Conservation (phyloP, 2,113 vertebrate species). For the Elgaria multicarinata region DNA sequence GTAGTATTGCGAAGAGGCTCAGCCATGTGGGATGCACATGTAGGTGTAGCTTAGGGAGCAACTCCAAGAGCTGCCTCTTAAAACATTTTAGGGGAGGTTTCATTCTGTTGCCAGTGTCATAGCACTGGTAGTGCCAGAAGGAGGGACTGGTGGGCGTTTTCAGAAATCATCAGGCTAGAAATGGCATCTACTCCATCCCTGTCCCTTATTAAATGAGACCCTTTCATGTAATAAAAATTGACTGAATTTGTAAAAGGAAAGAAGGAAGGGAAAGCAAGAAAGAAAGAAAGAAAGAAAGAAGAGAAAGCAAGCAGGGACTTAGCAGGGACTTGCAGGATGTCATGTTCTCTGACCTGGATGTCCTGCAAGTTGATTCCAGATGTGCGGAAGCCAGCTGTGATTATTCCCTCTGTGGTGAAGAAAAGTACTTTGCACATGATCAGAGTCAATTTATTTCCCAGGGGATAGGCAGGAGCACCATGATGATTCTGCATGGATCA, state of each 20-base stretch:
- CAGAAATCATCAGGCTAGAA: too few species aligned
- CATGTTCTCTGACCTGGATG: neutral
- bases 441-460: neutral
- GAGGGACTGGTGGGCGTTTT: neutral
- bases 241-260: neutral
- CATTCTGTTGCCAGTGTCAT: rapidly evolving
- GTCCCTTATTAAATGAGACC: neutral
- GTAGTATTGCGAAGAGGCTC: neutral
- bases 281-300: neutral
- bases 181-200: neutral
- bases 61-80: slow-evolving; percentile 2
- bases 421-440: neutral
- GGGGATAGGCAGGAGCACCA: too few species aligned
- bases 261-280: neutral
- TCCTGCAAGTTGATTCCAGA: neutral
- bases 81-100: neutral
- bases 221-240: neutral
- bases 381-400: neutral
- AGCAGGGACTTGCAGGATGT: neutral
- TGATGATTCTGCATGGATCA: too few species aligned
- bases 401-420: neutral
- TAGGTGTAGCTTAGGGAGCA: rapidly evolving
- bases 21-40: slow-evolving; percentile 53
- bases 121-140: neutral
- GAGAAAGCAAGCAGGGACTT: too few species aligned